These are phyloP conservation scores for Podabrus alpinus DNA, from an alignment of 2,888 invertebrate species.

Conservation along the genomic window DNA sequence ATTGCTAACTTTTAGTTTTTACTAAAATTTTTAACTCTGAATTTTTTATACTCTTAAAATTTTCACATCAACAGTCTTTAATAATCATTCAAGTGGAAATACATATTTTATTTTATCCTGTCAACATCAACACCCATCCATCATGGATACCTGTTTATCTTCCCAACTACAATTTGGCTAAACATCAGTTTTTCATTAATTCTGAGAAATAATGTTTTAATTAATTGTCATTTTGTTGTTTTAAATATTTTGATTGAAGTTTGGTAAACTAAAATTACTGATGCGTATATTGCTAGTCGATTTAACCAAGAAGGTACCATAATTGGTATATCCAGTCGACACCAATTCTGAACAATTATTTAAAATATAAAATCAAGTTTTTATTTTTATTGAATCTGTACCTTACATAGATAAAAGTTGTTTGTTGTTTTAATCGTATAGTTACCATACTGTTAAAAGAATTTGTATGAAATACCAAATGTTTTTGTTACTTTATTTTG, in stretches of 20 bases:
- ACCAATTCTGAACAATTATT: not conserved
- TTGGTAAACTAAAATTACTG: not conserved
- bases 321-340: not conserved
- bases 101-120: not conserved
- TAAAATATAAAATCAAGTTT: not conserved
- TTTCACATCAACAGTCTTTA: not conserved
- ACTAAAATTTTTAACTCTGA: no score
- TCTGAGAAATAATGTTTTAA: no score
- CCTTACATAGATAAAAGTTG: not conserved
- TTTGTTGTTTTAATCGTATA: not conserved
- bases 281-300: not conserved
- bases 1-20: not conserved
- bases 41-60: no score
- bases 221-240: no score
- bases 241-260: no score
- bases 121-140: not conserved
- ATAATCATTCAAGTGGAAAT: not conserved
- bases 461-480: not conserved
- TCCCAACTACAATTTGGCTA: not conserved
- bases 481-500: not conserved
- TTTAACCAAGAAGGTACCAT: not conserved
- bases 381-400: not conserved
- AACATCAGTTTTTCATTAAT: not conserved
- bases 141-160: not conserved
- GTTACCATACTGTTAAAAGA: not conserved